phyloP scores from a whole-genome alignment of 2,113 vertebrate genomes.

The Rhinopithecus roxellana region DNA sequence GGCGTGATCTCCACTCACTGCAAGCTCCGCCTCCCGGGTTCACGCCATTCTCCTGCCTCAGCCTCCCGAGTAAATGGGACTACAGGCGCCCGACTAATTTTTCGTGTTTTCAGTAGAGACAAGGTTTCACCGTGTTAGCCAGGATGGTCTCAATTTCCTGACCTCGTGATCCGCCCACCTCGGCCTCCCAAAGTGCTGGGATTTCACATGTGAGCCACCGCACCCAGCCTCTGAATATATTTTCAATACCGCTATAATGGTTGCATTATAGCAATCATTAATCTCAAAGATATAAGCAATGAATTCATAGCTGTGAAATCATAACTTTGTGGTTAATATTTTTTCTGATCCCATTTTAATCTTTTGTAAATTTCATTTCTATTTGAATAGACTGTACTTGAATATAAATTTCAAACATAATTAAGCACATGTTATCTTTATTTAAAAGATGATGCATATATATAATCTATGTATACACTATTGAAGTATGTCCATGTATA shows the following conservation, averaged over 20 bases:
- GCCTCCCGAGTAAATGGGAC: too few relatives aligned
- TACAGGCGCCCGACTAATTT: too few relatives aligned
- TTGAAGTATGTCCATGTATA: not conserved
- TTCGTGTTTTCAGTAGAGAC: too few relatives aligned
- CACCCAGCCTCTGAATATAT: not conserved
- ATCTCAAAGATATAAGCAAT: not conserved
- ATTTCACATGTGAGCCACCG: too few relatives aligned
- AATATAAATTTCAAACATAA: not conserved
- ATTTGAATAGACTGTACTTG: not conserved
- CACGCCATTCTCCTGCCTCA: too few relatives aligned
- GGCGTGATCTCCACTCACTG: too few relatives aligned
- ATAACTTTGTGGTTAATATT: not conserved
- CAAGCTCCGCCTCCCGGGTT: too few relatives aligned
- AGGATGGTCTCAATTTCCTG: too few relatives aligned
- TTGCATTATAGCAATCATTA: not conserved
- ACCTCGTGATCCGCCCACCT: too few relatives aligned
- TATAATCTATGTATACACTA: not conserved
- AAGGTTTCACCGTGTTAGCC: too few relatives aligned
- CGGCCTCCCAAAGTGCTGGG: too few relatives aligned
- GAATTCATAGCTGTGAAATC: not conserved
- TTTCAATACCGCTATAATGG: not conserved
- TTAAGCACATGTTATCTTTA: not conserved
- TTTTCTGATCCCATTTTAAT: slow-evolving; percentile 27
- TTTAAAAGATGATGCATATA: not conserved
- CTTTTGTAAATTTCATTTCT: not conserved